Evolutionary conservation across 2,113 vertebrate species (phyloP).

Genomic region (Ctenomys sociabilis): DNA sequence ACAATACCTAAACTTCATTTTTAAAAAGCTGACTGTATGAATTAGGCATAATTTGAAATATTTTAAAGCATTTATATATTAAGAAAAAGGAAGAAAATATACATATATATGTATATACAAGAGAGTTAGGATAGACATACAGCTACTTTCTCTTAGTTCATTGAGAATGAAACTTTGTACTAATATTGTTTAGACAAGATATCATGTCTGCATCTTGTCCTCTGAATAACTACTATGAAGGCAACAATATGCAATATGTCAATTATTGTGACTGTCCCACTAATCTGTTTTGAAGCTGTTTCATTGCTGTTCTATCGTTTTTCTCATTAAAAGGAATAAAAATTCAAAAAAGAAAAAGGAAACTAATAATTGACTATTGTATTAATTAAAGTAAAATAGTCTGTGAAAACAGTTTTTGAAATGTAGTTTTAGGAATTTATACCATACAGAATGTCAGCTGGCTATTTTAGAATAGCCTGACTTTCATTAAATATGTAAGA

Average conservation of each 20-base stretch:
- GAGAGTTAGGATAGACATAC: no score
- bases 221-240: no score
- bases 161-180: no score
- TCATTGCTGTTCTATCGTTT: no score
- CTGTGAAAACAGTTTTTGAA: neutral
- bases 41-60: slow-evolving; percentile 5
- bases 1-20: neutral
- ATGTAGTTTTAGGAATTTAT: neutral
- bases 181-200: no score
- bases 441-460: neutral
- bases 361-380: neutral
- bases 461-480: neutral
- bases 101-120: no score
- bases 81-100: neutral
- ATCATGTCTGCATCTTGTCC: no score
- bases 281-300: no score
- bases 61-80: neutral
- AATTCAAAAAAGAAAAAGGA: neutral
- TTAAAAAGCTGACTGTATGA: neutral
- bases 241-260: no score
- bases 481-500: neutral
- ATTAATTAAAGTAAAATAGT: neutral
- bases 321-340: no score
- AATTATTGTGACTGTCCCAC: no score
- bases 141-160: no score